A percentile compares a stretch with the other conserved stretches of the same genome.
Evolutionary conservation across 2,797 vertebrate genomes (phyloP).

Genomic region (Eptatretus atami): DNA sequence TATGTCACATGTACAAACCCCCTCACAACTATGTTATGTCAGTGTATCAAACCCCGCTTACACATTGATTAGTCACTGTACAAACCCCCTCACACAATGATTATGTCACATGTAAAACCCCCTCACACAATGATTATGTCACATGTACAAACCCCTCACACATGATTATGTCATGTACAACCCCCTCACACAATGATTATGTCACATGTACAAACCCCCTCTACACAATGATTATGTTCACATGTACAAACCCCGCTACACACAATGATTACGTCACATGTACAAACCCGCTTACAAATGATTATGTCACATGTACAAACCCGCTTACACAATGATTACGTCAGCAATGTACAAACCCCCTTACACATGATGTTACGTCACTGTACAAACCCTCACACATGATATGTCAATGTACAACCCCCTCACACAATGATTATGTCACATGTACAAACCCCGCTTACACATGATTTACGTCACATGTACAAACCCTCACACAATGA

Average conservation of each 20-base stretch:
- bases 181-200: neutral
- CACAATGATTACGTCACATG: neutral
- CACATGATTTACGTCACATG: too few relatives aligned
- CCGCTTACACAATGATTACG: too few relatives aligned
- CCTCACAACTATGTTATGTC: too few relatives aligned
- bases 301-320: neutral
- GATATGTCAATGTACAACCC: too few relatives aligned
- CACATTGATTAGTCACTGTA: too few relatives aligned
- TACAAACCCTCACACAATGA: too few relatives aligned
- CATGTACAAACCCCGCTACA: neutral
- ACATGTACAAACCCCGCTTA: too few relatives aligned
- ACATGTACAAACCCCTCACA: neutral
- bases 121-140: neutral
- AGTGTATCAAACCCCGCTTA: too few relatives aligned
- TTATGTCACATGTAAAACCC: neutral
- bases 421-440: too few relatives aligned
- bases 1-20: neutral
- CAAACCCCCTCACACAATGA: neutral
- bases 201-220: neutral
- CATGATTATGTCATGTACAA: neutral
- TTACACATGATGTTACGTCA: neutral
- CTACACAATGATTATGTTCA: neutral
- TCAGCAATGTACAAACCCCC: neutral
- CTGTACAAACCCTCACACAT: too few relatives aligned
- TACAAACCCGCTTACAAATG: neutral